Base-by-base conservation (phyloP, 2,888 invertebrate genomes). In the Lordiphosa fenestrarum region DNA sequence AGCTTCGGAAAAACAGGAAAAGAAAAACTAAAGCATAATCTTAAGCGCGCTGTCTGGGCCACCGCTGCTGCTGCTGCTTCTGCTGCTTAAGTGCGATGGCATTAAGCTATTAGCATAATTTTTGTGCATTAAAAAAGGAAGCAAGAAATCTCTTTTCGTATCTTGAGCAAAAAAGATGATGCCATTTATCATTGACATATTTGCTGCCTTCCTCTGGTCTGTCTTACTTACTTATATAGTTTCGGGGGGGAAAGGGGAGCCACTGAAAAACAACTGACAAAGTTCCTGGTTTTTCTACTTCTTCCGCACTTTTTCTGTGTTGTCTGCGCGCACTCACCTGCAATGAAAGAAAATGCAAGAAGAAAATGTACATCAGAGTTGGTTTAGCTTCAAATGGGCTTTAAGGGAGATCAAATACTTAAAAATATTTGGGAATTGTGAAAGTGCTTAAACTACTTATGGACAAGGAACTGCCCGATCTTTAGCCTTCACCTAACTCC, bases 31-130 rank as follows among this genome's bases (percentile, higher is more conserved):
- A 40, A 50, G 52, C 51, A 68, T 58, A 68, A 70, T 68, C 64
- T 54, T 54, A 53, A 70, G 42, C 66, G 42, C 66, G 46, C 53
- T 56, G 50, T 55, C 52, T 25, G 12, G 7, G 73, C 42, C 69
- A 38, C 68, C 60, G 68, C 67, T 69, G 77, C 49, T 63, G 49
- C 10, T 44, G 13, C 35, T 44, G 13, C 35, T 76, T 66, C 73
- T 81, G 73, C 57, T 81, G 53, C 65, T 69, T 73, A 81, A 76
- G 81, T 77, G 74, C 66, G 63, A 72, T 67, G 70, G 70, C 71
- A 77, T 77, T 81, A 81, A 77, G 76, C 74, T 73, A 77, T 77
- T 81, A 81, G 82, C 76, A 81, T 77, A 81, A 77, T 77, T 77
- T 77, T 66, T 73, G 65, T 77, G 62, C 82, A 77, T 78, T 75